These are phyloP conservation scores for Cydia fagiglandana DNA, from an alignment of 1,140 invertebrate species.

Conservation along the genomic window DNA sequence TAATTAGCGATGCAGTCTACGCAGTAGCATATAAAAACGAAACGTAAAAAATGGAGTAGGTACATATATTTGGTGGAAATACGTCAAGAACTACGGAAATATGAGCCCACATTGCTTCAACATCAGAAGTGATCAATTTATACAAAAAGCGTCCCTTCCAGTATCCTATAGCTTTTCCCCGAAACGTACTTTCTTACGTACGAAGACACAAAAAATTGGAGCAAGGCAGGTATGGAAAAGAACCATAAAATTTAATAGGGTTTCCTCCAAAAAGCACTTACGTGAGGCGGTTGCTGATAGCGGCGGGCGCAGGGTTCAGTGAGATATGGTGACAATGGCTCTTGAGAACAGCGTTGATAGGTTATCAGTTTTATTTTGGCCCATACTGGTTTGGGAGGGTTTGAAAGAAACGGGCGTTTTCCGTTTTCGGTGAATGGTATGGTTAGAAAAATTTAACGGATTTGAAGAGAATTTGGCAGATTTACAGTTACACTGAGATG, in stretches of 20 bases:
- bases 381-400: background rate
- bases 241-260: conserved; percentile 77
- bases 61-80: no score
- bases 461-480: background rate
- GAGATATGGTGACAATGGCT: conserved; percentile 20
- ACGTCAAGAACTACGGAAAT: no score
- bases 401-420: background rate
- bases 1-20: no score
- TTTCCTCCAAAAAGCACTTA: conserved; percentile 74
- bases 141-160: conserved; percentile 47
- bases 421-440: background rate
- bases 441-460: background rate
- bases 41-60: no score
- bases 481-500: no score
- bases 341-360: background rate
- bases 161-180: conserved; percentile 37
- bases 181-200: conserved; percentile 43
- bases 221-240: conserved; percentile 75
- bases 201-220: conserved; percentile 70
- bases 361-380: conserved; percentile 13
- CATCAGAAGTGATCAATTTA: no score
- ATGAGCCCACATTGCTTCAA: no score
- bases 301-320: conserved; percentile 43
- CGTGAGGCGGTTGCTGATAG: conserved; percentile 63
- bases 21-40: no score